Evolutionary conservation across 2,113 vertebrate species (phyloP).

Genomic region (Psammodynastes pulverulentus): DNA sequence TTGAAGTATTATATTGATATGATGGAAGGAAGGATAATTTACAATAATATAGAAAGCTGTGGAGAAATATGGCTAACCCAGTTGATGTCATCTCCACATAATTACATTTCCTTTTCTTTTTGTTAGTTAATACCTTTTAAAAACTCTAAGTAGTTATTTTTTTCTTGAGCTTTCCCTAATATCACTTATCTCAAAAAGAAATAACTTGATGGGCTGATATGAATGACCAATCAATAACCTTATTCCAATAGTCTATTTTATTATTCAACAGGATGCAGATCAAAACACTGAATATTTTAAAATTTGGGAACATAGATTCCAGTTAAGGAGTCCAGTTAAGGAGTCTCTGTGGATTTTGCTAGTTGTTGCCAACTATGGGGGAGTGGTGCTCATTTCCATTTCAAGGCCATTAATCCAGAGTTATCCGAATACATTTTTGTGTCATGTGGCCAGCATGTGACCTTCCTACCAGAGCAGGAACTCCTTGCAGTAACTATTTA

Average conservation of each 20-base stretch:
- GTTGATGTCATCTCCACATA: not conserved
- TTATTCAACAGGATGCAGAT: not conserved
- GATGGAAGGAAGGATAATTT: not conserved
- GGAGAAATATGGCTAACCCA: not conserved
- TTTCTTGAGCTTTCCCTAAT: not conserved
- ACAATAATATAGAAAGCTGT: not conserved
- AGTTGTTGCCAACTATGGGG: not conserved
- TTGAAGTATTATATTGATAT: not conserved
- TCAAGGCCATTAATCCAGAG: not conserved
- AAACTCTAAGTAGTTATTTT: not conserved
- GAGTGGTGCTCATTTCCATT: not conserved
- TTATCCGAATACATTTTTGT: not conserved
- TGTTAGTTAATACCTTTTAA: not conserved
- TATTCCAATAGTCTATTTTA: not conserved
- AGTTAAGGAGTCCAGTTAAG: not conserved
- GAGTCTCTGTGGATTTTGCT: too few relatives aligned
- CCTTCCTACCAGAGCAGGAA: not conserved
- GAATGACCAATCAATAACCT: not conserved
- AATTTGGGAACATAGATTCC: not conserved
- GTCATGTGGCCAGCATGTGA: not conserved
- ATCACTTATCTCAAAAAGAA: not conserved
- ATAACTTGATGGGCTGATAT: not conserved
- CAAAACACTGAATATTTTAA: not conserved
- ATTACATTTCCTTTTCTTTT: not conserved
- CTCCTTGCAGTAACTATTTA: too few relatives aligned